Evolutionary conservation across 2,888 invertebrate species (phyloP), one percentile per base, ranked within the genome.

Genomic region (Empis livida): DNA sequence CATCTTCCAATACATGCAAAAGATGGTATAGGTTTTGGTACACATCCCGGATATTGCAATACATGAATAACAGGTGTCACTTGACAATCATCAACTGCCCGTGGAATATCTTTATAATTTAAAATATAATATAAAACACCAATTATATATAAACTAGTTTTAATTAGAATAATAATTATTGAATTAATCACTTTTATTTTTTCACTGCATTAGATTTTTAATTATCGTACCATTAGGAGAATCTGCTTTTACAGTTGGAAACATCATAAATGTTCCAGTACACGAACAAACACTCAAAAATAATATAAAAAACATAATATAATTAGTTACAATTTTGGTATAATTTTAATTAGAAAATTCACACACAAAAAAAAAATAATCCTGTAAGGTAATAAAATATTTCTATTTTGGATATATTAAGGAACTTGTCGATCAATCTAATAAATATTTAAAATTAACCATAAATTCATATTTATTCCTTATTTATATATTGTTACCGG

Each of bases 1-100:
- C 93, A 94, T 60, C 85, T 79, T 47, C 93, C 93, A 51, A 86
- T 85, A 60, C 93, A 94, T 16, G 92, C 92, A 65, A 89, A 93
- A 51, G 91, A 92, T 3, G 93, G 91, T 59, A 94, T 91, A 1
- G 90, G 90, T 67, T 91, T 92, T 8, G 92, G 89, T 40, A 88
- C 82, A 67, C 93, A 94, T 49, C 93, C 92, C 3, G 90, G 86
- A 69, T 90, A 88, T 64, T 90, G 87, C 30, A 94, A 73, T 10
- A 91, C 86, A 67, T 93, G 92, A 53, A 93, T 87, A 27, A 93
- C 92, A 2, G 91, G 91, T 3, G 90, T 90, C 58, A 93, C 82
- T 67, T 88, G 84, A 61, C 93, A 93, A 64, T 91, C 90, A 63
- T 90, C 91, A 8, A 49, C 48, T 3, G 44, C 49, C 11, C 42